These are phyloP conservation scores for Etheostoma spectabile DNA, from an alignment of 2,113 vertebrate species.

Conservation along the genomic window DNA sequence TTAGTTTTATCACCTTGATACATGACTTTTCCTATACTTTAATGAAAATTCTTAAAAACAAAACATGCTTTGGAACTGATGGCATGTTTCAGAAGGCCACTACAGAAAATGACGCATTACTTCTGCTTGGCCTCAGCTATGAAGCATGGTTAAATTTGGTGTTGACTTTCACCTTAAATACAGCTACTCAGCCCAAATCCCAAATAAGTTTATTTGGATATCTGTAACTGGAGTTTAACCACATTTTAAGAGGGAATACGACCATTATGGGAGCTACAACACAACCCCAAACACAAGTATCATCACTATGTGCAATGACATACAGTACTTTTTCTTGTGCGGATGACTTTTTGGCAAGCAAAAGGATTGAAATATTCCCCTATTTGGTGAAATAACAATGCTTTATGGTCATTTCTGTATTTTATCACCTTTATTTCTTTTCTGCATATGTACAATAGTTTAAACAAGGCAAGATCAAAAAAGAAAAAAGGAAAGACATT, in stretches of 20 bases:
- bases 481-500: background rate
- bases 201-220: slow-evolving; percentile 1
- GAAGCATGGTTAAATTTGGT: background rate
- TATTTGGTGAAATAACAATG: background rate
- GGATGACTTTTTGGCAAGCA: background rate
- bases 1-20: background rate
- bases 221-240: background rate
- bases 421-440: background rate
- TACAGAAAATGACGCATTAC: background rate
- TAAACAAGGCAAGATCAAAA: background rate
- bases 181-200: background rate
- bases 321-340: background rate
- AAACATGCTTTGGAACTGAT: background rate
- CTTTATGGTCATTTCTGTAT: background rate
- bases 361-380: background rate
- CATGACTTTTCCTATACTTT: background rate
- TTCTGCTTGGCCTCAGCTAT: background rate
- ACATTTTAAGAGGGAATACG: background rate
- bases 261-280: background rate
- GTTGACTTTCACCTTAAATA: background rate
- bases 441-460: background rate
- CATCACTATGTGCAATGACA: background rate
- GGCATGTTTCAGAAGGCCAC: background rate
- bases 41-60: too few species aligned
- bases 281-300: background rate